Conservation (phyloP, 2,888 invertebrate species). For the Fragum whitleyi region DNA sequence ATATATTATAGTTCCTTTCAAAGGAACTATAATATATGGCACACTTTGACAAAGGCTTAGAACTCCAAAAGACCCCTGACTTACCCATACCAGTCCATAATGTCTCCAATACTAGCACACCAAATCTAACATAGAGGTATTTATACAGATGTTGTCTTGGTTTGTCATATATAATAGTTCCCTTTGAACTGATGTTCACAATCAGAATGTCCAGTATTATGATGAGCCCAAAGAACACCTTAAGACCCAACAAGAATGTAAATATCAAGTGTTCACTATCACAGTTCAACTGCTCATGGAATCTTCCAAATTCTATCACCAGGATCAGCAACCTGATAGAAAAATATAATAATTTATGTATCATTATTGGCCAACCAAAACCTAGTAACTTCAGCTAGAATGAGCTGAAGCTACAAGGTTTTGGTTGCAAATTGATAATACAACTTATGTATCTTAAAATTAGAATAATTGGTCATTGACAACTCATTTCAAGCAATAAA, state of each 20-base stretch:
- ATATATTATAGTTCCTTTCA: conserved; percentile 55
- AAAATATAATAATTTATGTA: too few relatives aligned
- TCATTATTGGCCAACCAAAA: too few relatives aligned
- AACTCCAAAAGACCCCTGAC: too few relatives aligned
- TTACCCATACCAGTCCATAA: conserved; percentile 59
- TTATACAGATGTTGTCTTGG: conserved; percentile 40
- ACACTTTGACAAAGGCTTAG: too few relatives aligned
- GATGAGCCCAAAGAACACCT: conserved; percentile 33
- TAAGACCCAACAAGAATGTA: conserved; percentile 54
- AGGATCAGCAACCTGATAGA: conserved; percentile 44
- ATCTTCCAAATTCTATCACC: conserved; percentile 31
- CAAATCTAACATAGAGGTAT: conserved; percentile 39
- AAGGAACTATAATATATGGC: too few relatives aligned
- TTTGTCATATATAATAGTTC: conserved; percentile 56
- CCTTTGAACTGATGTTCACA: conserved; percentile 54
- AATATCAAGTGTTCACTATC: conserved; percentile 45
- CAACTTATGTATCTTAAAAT: too few relatives aligned
- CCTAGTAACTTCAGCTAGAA: too few relatives aligned
- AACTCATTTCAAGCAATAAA: too few relatives aligned
- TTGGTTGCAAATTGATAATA: too few relatives aligned
- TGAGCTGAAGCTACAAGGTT: too few relatives aligned
- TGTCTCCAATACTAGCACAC: conserved; percentile 43
- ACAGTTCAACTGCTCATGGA: conserved; percentile 41
- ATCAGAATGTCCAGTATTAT: conserved; percentile 44
- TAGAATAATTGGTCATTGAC: too few relatives aligned